These are phyloP conservation scores for Microcebus griseorufus DNA, from an alignment of 2,113 vertebrate genomes.

Conservation along the genomic window DNA sequence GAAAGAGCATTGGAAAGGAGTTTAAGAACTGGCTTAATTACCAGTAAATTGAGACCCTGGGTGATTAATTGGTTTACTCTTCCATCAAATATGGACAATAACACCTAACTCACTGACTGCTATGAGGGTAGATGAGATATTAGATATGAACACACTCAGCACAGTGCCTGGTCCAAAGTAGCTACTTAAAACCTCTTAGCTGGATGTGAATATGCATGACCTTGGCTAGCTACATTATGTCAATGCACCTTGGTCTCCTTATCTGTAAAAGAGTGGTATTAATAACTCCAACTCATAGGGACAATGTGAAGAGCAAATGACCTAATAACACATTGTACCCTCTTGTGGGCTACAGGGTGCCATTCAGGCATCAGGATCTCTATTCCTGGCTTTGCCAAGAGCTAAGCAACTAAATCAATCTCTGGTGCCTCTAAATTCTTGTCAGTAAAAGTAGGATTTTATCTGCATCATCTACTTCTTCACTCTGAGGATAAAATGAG, in stretches of 20 bases:
- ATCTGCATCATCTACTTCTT: not conserved
- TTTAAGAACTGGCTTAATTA: not conserved
- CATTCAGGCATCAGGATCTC: not conserved
- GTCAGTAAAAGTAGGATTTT: not conserved
- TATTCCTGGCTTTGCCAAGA: not conserved
- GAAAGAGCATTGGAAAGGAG: not conserved
- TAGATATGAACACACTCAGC: not conserved
- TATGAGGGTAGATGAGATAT: not conserved
- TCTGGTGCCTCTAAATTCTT: not conserved
- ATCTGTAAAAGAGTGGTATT: not conserved
- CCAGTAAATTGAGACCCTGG: not conserved
- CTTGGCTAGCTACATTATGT: not conserved
- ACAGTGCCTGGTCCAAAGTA: not conserved
- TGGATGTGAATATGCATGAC: not conserved
- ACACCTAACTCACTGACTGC: not conserved
- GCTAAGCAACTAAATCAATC: not conserved
- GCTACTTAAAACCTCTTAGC: not conserved
- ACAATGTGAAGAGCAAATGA: not conserved
- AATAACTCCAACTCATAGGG: not conserved
- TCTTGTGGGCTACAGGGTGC: not conserved
- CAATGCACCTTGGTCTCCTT: not conserved
- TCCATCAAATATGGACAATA: not conserved
- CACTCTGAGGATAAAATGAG: constrained; percentile 16
- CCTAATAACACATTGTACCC: not conserved
- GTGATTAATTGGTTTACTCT: not conserved